These are phyloP conservation scores for Epinephelus coioides DNA, from an alignment of 2,797 vertebrate species.

Conservation along the genomic window DNA sequence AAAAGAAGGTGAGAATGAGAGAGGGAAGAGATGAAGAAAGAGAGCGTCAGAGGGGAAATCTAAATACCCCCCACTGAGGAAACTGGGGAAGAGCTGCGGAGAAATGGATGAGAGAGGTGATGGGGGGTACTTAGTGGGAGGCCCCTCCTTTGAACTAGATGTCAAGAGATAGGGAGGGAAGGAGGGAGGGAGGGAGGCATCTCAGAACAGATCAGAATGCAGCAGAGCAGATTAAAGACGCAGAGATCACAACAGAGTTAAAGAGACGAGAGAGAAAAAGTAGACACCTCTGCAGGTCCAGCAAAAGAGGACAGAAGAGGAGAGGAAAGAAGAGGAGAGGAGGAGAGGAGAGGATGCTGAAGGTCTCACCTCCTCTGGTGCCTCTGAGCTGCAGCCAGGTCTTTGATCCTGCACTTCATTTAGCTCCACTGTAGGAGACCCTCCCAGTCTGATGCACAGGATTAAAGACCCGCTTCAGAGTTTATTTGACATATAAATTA, in stretches of 20 bases:
- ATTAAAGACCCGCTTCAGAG: conserved; percentile 55
- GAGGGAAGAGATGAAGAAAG: conserved; percentile 14
- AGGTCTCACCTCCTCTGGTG: conserved; percentile 58
- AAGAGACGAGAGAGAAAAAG: conserved; percentile 23
- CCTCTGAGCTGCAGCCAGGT: conserved; percentile 54
- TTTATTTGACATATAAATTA: conserved; percentile 48
- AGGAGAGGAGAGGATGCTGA: conserved; percentile 35
- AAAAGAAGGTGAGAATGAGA: conserved; percentile 3
- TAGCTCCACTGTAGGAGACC: conserved; percentile 53
- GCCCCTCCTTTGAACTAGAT: conserved; percentile 71
- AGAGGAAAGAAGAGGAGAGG: background rate
- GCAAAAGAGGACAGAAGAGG: background rate
- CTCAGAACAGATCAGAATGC: conserved; percentile 46
- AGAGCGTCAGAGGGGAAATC: conserved; percentile 44
- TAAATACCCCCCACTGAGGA: conserved; percentile 67
- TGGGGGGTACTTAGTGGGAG: conserved; percentile 71
- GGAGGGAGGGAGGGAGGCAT: conserved; percentile 9
- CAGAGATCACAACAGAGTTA: conserved; percentile 55
- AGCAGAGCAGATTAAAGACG: conserved; percentile 65
- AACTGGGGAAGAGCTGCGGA: conserved; percentile 55
- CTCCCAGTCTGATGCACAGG: conserved; percentile 53
- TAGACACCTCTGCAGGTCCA: too few relatives aligned
- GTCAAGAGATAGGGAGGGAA: conserved; percentile 33
- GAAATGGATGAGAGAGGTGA: conserved; percentile 65
- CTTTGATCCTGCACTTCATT: conserved; percentile 74